phyloP scores from a whole-genome alignment of 2,113 vertebrate species.

The Pterocles gutturalis region DNA sequence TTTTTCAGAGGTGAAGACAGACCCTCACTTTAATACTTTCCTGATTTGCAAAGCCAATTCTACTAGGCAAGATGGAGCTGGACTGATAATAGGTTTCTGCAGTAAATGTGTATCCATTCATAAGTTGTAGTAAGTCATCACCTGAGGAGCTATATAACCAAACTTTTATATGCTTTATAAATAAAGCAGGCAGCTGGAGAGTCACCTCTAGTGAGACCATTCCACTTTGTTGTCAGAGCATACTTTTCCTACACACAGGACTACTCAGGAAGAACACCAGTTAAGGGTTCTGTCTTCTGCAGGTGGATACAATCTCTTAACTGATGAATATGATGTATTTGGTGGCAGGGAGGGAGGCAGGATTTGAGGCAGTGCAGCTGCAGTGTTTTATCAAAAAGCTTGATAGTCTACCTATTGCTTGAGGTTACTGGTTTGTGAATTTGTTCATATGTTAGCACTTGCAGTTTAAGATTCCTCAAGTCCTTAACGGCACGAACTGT shows the following conservation, averaged over 20 bases:
- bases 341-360: background rate
- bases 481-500: background rate
- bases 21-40: background rate
- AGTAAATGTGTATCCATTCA: background rate
- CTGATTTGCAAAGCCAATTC: background rate
- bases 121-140: background rate
- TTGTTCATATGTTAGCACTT: background rate
- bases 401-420: background rate
- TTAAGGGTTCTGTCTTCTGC: background rate
- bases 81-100: background rate
- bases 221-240: background rate
- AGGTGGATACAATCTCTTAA: background rate
- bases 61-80: background rate
- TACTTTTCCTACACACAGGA: rapidly evolving
- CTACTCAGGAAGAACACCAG: background rate
- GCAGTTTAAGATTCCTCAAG: background rate
- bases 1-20: background rate
- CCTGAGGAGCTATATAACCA: background rate
- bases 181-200: background rate
- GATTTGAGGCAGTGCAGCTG: background rate
- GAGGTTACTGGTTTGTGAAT: background rate
- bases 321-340: background rate
- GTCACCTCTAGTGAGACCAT: too few relatives aligned
- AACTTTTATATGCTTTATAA: background rate
- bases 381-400: background rate